Evolutionary conservation across 1,140 invertebrate species (phyloP), one percentile per base, ranked within the genome.

Genomic region (Capitella teleta): DNA sequence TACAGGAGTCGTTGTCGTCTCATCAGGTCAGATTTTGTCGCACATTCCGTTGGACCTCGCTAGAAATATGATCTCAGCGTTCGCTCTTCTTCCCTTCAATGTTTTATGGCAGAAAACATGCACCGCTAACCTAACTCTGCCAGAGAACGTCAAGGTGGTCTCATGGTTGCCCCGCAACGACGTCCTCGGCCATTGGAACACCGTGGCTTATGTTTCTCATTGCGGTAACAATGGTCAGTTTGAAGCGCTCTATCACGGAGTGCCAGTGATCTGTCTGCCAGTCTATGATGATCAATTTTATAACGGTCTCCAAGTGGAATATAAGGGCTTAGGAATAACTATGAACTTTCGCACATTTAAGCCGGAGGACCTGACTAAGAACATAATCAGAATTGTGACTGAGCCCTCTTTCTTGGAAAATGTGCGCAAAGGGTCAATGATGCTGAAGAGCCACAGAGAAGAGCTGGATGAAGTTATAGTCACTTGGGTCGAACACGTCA

Each of bases 161-260:
- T 77, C 77, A 57, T 85, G 82, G 82, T 59, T 82, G 53, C 83
- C 82, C 1, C 82, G 85, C 64, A 73, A 78, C 26, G 46, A 59
- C 28, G 25, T 53, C 41, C 46, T 52, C 47, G 60, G 43, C 26
- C 59, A 61, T 41, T 49, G 51, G 23, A 54, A 57, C 23, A 40
- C 55, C 8, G 49, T 52, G 23, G 26, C 54, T 10, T 64, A 64
- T 50, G 57, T 64, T 28, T 57, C 62, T 0, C 62, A 64, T 48
- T 52, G 52, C 32, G 62, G 62, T 2, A 38, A 52, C 24, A 65
- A 64, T 36, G 57, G 60, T 10, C 47, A 58, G 26, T 34, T 47
- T 12, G 62, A 64, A 38, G 49, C 58, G 8, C 21, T 54, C 2
- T 55, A 53, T 48, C 47, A 47, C 1, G 45, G 32, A 18, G 46